Conservation (phyloP, 2,888 invertebrate species). For the Neocrepidodera transversa region DNA sequence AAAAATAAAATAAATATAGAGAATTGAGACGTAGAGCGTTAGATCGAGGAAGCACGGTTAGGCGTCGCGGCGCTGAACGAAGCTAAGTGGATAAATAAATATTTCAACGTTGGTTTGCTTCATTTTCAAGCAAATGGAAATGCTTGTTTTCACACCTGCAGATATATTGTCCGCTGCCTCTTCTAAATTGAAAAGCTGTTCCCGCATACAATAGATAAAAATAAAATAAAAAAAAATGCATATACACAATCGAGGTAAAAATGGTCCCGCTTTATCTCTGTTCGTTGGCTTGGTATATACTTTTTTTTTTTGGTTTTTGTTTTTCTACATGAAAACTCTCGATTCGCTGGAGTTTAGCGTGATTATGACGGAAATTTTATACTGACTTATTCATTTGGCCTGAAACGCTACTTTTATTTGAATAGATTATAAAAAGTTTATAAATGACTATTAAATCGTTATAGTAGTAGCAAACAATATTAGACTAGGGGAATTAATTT, state of each 20-base stretch:
- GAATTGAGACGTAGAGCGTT: slow-evolving; percentile 17
- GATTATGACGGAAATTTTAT: slow-evolving; percentile 29
- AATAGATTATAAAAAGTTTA: not conserved
- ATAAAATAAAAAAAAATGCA: slow-evolving; percentile 34
- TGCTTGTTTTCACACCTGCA: slow-evolving; percentile 47
- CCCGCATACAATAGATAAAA: slow-evolving; percentile 35
- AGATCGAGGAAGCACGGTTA: slow-evolving; percentile 17
- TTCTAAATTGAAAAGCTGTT: slow-evolving; percentile 43
- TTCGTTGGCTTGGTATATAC: slow-evolving; percentile 26
- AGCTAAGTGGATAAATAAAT: slow-evolving; percentile 55
- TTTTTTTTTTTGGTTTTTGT: slow-evolving; percentile 23
- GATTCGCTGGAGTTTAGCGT: slow-evolving; percentile 21
- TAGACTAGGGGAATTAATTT: no score
- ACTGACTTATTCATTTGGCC: slow-evolving; percentile 20
- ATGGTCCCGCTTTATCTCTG: slow-evolving; percentile 32
- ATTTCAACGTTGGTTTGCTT: slow-evolving; percentile 50
- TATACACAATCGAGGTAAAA: slow-evolving; percentile 35
- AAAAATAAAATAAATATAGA: not conserved
- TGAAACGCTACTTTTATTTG: not conserved
- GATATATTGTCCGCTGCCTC: slow-evolving; percentile 40
- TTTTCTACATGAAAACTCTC: slow-evolving; percentile 26
- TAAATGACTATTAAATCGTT: no score
- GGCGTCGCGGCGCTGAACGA: slow-evolving; percentile 40
- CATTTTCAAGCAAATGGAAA: slow-evolving; percentile 51
- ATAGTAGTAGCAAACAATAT: no score